Base-by-base conservation (phyloP, 1,140 invertebrate species). In the Neodiprion fabricii region DNA sequence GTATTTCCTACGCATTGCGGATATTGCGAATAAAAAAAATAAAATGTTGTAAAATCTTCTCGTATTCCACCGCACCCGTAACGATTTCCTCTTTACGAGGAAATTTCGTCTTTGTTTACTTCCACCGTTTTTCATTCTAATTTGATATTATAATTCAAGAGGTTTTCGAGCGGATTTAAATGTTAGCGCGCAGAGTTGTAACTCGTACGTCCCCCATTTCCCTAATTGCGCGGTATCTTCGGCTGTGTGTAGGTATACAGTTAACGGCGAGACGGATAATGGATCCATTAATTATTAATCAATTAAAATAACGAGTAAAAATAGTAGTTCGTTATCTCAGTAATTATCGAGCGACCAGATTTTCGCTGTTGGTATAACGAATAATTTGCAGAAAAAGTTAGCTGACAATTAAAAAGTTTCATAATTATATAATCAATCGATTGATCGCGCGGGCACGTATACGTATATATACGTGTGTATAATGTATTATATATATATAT, bases 21-120 rank as follows among this genome's bases (percentile, higher is more conserved):
- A 21, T 21, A 21, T 21, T 21, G 17, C 17, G 17, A 0, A 21
- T 40, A 40, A 40, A 40, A 40, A 40, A 40, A 40, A 1, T 21
- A 21, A 21, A 21, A 21, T 21, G 17, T 21, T 21, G 28, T 40
- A 40, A 40, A 40, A 40, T 40, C 4, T 40, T 40, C 1, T 40
- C 28, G 28, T 5, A 74, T 48, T 14, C 47, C 48, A 73, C 40
- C 49, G 61, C 71, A 50, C 48, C 68, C 73, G 65, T 70, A 70
- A 70, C 50, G 53, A 28, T 50, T 21, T 50, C 12, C 23, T 70
- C 48, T 48, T 74, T 74, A 21, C 67, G 12, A 23, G 9, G 23
- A 17, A 9, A 50, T 47, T 40, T 28, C 66, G 47, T 28, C n/a
- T 69, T 48, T 50, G 8, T 50, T 40, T 28, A 50, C 21, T 10